Percentiles rank a stretch among this genome's conserved stretches.
Evolutionary conservation across 2,113 vertebrate genomes (phyloP).

Genomic region (Rattus rattus): DNA sequence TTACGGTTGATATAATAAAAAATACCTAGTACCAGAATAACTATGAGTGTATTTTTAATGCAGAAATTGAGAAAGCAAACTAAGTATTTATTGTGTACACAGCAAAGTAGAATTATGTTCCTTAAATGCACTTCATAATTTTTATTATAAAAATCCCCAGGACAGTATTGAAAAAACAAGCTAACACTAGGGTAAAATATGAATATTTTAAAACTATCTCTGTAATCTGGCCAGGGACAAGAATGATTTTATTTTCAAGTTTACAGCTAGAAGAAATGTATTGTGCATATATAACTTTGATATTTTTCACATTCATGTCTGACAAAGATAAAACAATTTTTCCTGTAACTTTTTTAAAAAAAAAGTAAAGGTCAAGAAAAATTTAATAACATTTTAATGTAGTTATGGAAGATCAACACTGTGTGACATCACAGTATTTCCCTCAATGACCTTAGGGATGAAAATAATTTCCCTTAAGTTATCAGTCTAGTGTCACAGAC

Average conservation of each 20-base stretch:
- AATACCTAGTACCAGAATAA: conserved; percentile 12
- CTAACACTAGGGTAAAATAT: conserved; percentile 23
- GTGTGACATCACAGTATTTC: conserved; percentile 77
- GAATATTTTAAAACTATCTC: conserved; percentile 50
- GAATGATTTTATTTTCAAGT: conserved; percentile 46
- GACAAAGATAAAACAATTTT: conserved; percentile 74
- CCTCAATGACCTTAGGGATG: conserved; percentile 77
- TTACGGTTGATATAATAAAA: conserved; percentile 46
- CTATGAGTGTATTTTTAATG: conserved; percentile 34
- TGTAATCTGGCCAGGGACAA: conserved; percentile 23
- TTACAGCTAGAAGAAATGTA: conserved; percentile 31
- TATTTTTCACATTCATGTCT: conserved; percentile 68
- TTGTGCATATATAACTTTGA: conserved; percentile 41
- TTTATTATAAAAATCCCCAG: neutral
- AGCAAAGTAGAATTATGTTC: conserved; percentile 55
- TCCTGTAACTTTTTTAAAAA: conserved; percentile 59
- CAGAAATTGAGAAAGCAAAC: conserved; percentile 48
- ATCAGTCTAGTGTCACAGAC: conserved; percentile 73
- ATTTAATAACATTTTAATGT: conserved; percentile 80
- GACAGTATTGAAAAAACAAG: neutral
- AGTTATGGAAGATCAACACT: conserved; percentile 76
- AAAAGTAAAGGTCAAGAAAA: conserved; percentile 75
- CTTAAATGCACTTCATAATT: conserved; percentile 25
- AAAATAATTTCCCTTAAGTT: conserved; percentile 79
- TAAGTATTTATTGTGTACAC: neutral